Evolutionary conservation across 2,113 vertebrate species (phyloP).

Genomic region (Onychostruthus taczanowskii): DNA sequence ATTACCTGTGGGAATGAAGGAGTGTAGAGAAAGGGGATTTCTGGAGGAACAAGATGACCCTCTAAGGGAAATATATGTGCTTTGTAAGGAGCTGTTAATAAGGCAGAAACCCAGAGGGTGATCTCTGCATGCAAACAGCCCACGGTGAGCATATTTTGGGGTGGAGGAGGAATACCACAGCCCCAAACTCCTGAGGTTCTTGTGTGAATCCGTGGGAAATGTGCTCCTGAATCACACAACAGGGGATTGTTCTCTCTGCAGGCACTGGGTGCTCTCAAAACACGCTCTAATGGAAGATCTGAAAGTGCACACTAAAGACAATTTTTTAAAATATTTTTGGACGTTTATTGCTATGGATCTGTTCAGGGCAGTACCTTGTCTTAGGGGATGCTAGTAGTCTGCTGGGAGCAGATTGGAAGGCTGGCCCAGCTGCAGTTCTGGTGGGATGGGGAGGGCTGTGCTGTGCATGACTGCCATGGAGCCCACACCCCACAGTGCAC

Average conservation of each 20-base stretch:
- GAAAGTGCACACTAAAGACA: background rate
- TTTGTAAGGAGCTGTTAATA: background rate
- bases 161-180: background rate
- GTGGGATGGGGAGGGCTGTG: background rate
- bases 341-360: background rate
- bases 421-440: background rate
- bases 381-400: background rate
- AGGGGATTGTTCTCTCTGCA: background rate
- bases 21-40: background rate
- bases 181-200: background rate
- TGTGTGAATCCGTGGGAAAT: background rate
- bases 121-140: background rate
- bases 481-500: background rate
- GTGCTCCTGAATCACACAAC: background rate
- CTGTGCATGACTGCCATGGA: background rate
- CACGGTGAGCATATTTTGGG: background rate
- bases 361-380: background rate
- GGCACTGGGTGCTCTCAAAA: background rate
- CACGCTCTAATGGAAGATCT: rapidly evolving
- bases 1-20: background rate
- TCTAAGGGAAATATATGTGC: background rate
- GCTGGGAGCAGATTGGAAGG: background rate
- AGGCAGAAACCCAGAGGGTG: background rate
- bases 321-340: background rate
- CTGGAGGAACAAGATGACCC: background rate